Evolutionary conservation across 2,888 invertebrate species (phyloP).

Genomic region (Synergus itoensis): DNA sequence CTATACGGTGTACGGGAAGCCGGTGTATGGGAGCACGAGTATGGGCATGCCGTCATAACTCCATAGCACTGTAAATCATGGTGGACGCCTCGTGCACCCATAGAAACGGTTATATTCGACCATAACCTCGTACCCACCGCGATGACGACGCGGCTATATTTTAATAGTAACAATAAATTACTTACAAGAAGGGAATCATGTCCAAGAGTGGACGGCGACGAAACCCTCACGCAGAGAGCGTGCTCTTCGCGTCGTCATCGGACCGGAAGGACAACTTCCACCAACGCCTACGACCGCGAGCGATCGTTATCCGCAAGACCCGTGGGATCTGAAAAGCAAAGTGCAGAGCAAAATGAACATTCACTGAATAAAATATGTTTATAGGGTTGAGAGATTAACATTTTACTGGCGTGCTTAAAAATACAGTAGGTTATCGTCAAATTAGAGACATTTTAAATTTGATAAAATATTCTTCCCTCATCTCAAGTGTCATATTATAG

Average conservation of each 20-base stretch:
- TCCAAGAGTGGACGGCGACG: conserved; percentile 64
- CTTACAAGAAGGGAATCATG: conserved; percentile 67
- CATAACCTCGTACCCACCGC: conserved; percentile 74
- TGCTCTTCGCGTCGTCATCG: conserved; percentile 53
- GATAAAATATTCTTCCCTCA: not conserved
- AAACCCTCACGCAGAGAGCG: conserved; percentile 64
- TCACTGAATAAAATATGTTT: conserved; percentile 35
- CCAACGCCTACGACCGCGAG: conserved; percentile 46
- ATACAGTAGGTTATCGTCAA: conserved; percentile 1
- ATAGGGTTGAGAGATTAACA: conserved; percentile 20
- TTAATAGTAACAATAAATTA: conserved; percentile 76
- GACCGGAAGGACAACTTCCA: conserved; percentile 48
- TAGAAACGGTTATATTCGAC: conserved; percentile 75
- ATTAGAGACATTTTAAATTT: conserved; percentile 2
- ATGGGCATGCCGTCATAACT: conserved; percentile 73
- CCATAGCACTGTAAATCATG: conserved; percentile 74
- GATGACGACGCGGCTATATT: conserved; percentile 73
- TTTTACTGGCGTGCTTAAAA: conserved; percentile 13
- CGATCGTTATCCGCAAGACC: conserved; percentile 36
- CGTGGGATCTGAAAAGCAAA: conserved; percentile 32
- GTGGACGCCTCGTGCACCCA: conserved; percentile 74
- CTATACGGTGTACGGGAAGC: conserved; percentile 18
- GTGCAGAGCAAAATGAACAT: conserved; percentile 35
- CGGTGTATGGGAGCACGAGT: conserved; percentile 60
- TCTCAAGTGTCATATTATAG: not conserved